Percentiles rank a stretch among this genome's conserved stretches.
phyloP scores from a whole-genome alignment of 2,797 vertebrate genomes.

The Taenioides sp. region DNA sequence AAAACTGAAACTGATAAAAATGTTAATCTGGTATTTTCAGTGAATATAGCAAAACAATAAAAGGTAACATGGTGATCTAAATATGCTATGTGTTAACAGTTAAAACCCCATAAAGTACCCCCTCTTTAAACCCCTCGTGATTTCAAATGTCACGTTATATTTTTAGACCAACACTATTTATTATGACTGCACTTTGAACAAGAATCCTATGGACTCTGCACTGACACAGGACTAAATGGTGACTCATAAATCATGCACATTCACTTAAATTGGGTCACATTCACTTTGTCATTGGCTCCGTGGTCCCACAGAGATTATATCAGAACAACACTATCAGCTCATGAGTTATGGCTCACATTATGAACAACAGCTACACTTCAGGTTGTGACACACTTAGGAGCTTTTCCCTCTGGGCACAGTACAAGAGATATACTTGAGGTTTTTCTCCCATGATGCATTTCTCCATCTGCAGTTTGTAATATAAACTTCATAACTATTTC shows the following conservation, averaged over 20 bases:
- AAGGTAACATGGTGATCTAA: too few relatives aligned
- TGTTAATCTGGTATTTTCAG: too few relatives aligned
- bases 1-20: too few relatives aligned
- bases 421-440: conserved; percentile 30
- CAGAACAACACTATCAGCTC: conserved; percentile 31
- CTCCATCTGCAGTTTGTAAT: conserved; percentile 3
- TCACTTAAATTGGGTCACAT: conserved; percentile 35
- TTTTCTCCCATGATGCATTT: conserved; percentile 5
- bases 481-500: neutral
- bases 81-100: too few relatives aligned
- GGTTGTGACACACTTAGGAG: conserved; percentile 24
- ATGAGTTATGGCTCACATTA: conserved; percentile 41
- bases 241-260: conserved; percentile 34
- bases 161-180: neutral
- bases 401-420: conserved; percentile 25
- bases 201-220: neutral
- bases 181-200: neutral
- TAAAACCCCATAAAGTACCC: too few relatives aligned
- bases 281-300: conserved; percentile 2
- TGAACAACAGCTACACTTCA: conserved; percentile 17
- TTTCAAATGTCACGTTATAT: neutral
- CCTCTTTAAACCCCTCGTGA: neutral
- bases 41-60: too few relatives aligned
- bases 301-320: conserved; percentile 23
- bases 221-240: conserved; percentile 19